Evolutionary conservation across 2,888 invertebrate species (phyloP).

Genomic region (Zaprionus bogoriensis): DNA sequence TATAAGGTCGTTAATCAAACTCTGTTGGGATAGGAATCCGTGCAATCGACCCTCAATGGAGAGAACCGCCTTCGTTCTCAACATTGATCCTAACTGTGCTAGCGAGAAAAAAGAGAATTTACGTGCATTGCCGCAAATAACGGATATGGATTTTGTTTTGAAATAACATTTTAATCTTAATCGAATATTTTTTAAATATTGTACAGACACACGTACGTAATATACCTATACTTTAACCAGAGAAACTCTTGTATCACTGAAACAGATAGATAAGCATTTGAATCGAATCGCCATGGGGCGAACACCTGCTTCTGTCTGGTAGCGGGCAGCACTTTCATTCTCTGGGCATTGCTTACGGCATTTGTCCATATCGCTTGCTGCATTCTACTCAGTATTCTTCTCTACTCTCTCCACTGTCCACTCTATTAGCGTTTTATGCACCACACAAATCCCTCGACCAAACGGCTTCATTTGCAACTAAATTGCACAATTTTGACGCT

Average conservation of each 20-base stretch:
- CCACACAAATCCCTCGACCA: slow-evolving; percentile 19
- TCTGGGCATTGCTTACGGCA: background rate
- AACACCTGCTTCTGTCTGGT: background rate
- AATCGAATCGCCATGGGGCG: background rate
- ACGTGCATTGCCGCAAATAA: too few species aligned
- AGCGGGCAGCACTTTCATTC: background rate
- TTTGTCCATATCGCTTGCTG: background rate
- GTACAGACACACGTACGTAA: too few species aligned
- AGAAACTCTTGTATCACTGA: background rate
- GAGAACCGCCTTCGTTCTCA: background rate
- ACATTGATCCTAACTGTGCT: background rate
- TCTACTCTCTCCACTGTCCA: too few species aligned
- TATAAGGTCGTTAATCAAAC: background rate
- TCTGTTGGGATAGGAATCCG: background rate
- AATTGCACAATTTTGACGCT: slow-evolving; percentile 61
- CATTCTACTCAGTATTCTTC: background rate
- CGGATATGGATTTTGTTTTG: too few species aligned
- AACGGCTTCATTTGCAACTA: slow-evolving; percentile 53
- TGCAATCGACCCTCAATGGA: background rate
- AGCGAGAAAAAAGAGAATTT: too few species aligned
- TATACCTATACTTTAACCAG: too few species aligned
- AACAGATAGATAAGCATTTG: background rate
- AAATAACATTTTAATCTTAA: too few species aligned
- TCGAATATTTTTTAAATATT: too few species aligned
- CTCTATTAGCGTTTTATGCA: slow-evolving; percentile 18